A percentile compares a stretch with the other conserved stretches of the same genome.
Evolutionary conservation across 2,888 invertebrate genomes (phyloP).

Genomic region (Dorcus parallelipipedus): DNA sequence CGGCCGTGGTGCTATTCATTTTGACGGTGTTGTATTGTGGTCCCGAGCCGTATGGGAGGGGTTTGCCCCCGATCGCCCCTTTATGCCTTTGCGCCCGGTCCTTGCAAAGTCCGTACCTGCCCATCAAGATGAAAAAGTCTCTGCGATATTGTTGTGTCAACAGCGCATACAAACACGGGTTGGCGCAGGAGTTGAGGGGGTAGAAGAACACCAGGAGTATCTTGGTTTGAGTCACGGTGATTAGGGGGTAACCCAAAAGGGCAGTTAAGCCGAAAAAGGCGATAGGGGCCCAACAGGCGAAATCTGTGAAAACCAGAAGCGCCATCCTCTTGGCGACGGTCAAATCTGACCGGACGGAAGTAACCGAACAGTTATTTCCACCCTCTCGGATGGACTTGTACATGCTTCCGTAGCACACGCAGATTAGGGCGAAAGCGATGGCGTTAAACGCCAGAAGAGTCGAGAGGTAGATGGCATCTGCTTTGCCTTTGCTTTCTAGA

Average conservation of each 20-base stretch:
- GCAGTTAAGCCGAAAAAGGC: conserved; percentile 65
- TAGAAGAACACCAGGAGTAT: conserved; percentile 65
- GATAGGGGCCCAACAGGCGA: conserved; percentile 63
- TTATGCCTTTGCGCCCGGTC: conserved; percentile 49
- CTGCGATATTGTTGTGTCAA: conserved; percentile 63
- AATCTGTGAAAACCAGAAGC: conserved; percentile 63
- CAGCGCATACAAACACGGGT: conserved; percentile 66
- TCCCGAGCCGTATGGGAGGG: conserved; percentile 42
- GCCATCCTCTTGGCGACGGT: conserved; percentile 65
- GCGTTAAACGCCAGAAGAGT: conserved; percentile 59
- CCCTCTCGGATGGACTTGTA: conserved; percentile 55
- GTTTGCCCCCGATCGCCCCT: conserved; percentile 48
- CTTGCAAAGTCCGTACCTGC: conserved; percentile 50
- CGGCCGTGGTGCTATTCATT: conserved; percentile 33
- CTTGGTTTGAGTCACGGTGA: conserved; percentile 54
- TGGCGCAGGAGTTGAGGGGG: conserved; percentile 67
- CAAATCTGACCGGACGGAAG: conserved; percentile 48
- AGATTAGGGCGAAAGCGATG: conserved; percentile 60
- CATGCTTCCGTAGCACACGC: conserved; percentile 61
- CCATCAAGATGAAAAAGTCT: conserved; percentile 56
- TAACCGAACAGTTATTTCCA: conserved; percentile 55
- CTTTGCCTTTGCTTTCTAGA: conserved; percentile 54
- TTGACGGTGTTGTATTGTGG: conserved; percentile 37
- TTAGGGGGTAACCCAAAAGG: conserved; percentile 59
- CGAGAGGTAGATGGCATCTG: conserved; percentile 56